These are phyloP conservation scores for Grammomys dolichurus DNA, from an alignment of 2,113 vertebrate genomes.

Conservation along the genomic window DNA sequence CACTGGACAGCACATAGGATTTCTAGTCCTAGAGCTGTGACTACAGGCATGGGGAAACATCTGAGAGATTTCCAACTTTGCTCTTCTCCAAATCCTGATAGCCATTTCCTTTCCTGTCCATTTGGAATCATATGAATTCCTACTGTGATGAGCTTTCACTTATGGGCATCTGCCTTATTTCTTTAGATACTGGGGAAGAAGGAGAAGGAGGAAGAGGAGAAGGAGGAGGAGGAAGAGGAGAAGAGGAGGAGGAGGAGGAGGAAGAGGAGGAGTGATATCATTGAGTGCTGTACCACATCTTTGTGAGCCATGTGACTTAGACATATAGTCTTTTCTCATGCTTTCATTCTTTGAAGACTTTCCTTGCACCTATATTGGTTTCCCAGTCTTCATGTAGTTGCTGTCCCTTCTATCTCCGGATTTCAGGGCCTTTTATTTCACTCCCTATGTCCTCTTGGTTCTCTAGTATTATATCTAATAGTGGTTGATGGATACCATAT, in stretches of 20 bases:
- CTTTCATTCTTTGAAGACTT: neutral
- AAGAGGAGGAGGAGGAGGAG: too few species aligned
- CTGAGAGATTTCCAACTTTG: neutral
- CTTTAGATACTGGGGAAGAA: neutral
- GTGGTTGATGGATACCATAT: neutral
- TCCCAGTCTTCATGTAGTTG: neutral
- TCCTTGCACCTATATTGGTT: neutral
- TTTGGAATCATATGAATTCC: neutral
- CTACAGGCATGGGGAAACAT: neutral
- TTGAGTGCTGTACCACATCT: neutral
- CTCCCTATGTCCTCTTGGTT: neutral
- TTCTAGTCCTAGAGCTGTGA: neutral
- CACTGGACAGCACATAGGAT: neutral
- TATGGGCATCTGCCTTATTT: neutral
- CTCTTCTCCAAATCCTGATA: neutral
- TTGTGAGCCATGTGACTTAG: neutral
- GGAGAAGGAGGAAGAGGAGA: too few species aligned
- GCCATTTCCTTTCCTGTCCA: neutral
- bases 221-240: too few species aligned
- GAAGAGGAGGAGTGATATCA: neutral
- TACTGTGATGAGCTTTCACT: neutral
- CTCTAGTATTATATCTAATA: neutral
- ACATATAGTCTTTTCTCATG: neutral
- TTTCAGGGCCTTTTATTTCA: neutral
- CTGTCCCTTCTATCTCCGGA: neutral